Evolutionary conservation across 2,797 vertebrate genomes (phyloP).

Genomic region (Hypotaenidia okinawae): DNA sequence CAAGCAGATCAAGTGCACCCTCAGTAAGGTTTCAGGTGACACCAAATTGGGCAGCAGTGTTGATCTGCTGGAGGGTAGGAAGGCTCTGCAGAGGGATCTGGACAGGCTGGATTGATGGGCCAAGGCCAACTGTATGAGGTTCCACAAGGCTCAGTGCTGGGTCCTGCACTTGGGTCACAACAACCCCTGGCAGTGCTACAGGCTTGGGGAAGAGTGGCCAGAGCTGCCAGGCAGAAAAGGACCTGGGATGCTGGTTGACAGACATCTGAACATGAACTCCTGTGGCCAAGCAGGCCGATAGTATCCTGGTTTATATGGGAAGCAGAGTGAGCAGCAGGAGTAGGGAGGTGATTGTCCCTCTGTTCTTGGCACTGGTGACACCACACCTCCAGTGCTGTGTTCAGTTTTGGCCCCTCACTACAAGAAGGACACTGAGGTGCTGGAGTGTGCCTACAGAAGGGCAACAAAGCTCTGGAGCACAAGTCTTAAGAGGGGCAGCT

Average conservation of each 20-base stretch:
- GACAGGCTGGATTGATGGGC: background rate
- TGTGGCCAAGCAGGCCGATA: background rate
- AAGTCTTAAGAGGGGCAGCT: background rate
- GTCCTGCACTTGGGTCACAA: background rate
- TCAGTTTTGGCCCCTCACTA: background rate
- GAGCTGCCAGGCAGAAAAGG: background rate
- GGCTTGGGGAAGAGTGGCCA: background rate
- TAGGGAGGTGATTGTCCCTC: background rate
- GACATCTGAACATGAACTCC: background rate
- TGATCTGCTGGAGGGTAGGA: background rate
- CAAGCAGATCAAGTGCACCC: accelerated
- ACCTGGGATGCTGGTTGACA: accelerated
- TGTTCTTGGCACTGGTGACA: background rate
- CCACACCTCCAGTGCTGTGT: accelerated
- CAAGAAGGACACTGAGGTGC: background rate
- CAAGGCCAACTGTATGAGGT: accelerated
- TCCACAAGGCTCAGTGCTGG: background rate
- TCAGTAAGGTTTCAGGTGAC: background rate
- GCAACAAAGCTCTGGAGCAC: background rate
- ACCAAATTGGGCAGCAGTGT: background rate
- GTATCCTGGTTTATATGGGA: background rate
- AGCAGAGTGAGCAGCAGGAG: background rate
- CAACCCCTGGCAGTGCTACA: background rate
- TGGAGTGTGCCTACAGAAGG: background rate
- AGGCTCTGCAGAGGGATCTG: background rate